phyloP scores from a whole-genome alignment of 2,888 invertebrate genomes.

The Oxycera nigricornis region DNA sequence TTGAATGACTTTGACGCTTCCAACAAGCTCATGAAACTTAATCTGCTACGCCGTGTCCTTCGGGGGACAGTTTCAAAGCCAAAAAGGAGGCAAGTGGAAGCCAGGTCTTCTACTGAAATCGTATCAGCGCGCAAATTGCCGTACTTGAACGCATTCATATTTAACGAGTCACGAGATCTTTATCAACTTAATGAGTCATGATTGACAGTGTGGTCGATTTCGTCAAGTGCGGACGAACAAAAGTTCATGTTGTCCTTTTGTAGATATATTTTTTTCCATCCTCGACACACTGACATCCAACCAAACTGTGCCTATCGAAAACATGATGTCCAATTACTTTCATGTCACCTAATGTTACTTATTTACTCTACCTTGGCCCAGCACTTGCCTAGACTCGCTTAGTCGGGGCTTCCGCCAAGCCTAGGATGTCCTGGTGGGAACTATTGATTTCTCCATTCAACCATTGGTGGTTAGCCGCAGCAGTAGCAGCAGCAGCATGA shows the following conservation, averaged over 20 bases:
- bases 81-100: background rate
- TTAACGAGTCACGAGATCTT: slow-evolving; percentile 45
- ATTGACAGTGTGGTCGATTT: slow-evolving; percentile 43
- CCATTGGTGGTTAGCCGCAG: background rate
- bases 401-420: too few relatives aligned
- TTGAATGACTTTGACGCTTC: background rate
- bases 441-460: background rate
- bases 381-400: background rate
- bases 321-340: slow-evolving; percentile 31
- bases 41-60: background rate
- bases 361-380: background rate
- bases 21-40: background rate
- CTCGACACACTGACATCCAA: background rate
- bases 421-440: background rate
- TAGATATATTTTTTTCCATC: background rate
- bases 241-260: background rate
- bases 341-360: slow-evolving; percentile 1
- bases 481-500: background rate
- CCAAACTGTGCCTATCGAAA: background rate
- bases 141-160: slow-evolving; percentile 41
- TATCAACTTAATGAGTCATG: slow-evolving; percentile 45
- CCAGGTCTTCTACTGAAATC: background rate
- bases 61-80: background rate
- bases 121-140: slow-evolving; percentile 39
- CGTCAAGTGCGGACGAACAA: background rate